Conservation (phyloP, 2,888 invertebrate genomes). For the Agrilus cyanescens region DNA sequence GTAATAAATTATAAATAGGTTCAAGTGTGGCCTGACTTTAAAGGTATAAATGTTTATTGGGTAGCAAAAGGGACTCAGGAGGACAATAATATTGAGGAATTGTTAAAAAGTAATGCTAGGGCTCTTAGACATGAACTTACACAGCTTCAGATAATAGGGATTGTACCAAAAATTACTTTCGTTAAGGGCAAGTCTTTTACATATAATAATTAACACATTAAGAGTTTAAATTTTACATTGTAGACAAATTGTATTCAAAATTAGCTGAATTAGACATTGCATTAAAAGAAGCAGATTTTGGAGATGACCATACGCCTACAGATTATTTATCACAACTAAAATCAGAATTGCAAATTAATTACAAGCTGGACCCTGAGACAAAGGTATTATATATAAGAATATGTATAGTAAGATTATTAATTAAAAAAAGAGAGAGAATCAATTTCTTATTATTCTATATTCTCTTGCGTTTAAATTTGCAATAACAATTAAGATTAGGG, state of each 20-base stretch:
- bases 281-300: slow-evolving; percentile 52
- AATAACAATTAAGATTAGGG: background rate
- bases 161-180: slow-evolving; percentile 62
- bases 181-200: slow-evolving; percentile 44
- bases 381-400: slow-evolving; percentile 30
- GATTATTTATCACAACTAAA: slow-evolving; percentile 28
- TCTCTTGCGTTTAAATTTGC: slow-evolving; percentile 1
- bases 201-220: slow-evolving; percentile 1
- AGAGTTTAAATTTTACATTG: slow-evolving; percentile 7
- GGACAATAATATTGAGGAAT: slow-evolving; percentile 41
- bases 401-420: background rate
- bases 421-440: background rate
- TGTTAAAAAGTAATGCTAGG: slow-evolving; percentile 46
- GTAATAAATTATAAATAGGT: slow-evolving; percentile 34
- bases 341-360: slow-evolving; percentile 34
- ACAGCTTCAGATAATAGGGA: slow-evolving; percentile 59
- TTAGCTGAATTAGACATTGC: slow-evolving; percentile 48
- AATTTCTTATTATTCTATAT: background rate
- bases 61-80: slow-evolving; percentile 41
- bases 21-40: slow-evolving; percentile 53
- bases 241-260: slow-evolving; percentile 46
- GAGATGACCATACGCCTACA: slow-evolving; percentile 48
- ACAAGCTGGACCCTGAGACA: slow-evolving; percentile 39
- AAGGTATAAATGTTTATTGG: slow-evolving; percentile 62
- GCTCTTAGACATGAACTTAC: slow-evolving; percentile 59